Conservation (phyloP, 2,888 invertebrate genomes). For the Ctenicera cuprea region DNA sequence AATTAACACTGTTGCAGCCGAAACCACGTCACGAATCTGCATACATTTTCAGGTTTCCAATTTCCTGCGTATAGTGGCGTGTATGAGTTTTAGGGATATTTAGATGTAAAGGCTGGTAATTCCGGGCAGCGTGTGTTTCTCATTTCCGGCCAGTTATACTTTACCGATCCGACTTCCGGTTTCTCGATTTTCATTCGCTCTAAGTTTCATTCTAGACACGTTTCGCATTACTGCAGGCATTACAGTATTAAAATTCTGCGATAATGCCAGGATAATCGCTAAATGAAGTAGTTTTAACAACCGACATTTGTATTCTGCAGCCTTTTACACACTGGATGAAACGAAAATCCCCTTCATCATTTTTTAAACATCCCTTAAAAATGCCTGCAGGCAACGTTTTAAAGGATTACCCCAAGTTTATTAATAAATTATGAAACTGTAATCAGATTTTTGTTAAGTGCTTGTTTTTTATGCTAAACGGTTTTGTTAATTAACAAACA, state of each 20-base stretch:
- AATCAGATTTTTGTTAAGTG: too few species aligned
- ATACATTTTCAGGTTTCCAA: conserved; percentile 69
- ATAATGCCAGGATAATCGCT: conserved; percentile 65
- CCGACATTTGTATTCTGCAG: conserved; percentile 40
- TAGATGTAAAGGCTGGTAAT: conserved; percentile 60
- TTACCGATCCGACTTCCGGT: conserved; percentile 59
- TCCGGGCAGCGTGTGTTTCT: conserved; percentile 65
- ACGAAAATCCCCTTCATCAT: not conserved
- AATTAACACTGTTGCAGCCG: conserved; percentile 43
- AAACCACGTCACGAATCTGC: conserved; percentile 44
- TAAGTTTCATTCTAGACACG: conserved; percentile 64
- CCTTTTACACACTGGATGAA: not conserved
- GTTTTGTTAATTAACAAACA: too few species aligned
- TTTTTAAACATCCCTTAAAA: not conserved
- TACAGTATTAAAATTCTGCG: conserved; percentile 66
- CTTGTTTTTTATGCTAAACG: too few species aligned
- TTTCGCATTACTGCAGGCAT: conserved; percentile 65
- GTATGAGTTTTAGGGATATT: conserved; percentile 59
- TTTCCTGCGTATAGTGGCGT: conserved; percentile 65
- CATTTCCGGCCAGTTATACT: conserved; percentile 68
- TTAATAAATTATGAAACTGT: too few species aligned
- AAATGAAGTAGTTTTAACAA: conserved; percentile 64
- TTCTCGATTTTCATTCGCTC: conserved; percentile 60
- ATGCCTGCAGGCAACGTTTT: not conserved
- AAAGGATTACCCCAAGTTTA: too few species aligned